Evolutionary conservation across 2,797 vertebrate species (phyloP), one percentile per base, ranked within the genome.

Genomic region (Schizopygopsis malacanthus): DNA sequence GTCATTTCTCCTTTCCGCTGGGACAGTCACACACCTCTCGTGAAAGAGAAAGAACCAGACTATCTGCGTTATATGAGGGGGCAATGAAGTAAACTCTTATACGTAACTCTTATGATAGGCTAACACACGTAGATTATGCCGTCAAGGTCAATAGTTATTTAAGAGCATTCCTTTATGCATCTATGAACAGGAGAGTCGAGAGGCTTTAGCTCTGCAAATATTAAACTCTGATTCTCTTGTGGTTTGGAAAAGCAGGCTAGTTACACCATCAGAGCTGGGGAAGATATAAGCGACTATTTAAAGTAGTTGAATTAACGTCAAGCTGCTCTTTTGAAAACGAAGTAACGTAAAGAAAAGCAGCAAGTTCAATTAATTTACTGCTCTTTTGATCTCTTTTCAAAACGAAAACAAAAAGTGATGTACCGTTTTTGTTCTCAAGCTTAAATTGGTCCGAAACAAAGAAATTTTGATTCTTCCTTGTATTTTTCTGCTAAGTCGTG

Each of bases 81-180:
- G 25, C 28, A 47, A 20, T 76, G 75, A 77, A 13, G 28, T 61
- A 45, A 59, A 61, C 22, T 15, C 37, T 28, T 25, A 45, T 50
- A 80, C 73, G 11, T 25, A 71, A 22, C 70, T 47, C 41, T 73
- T 59, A 76, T 50, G 28, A 39, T 12, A 70, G 67, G 15, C 67
- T 52, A 85, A 84, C 43, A 28, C 15, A 18, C 15, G 33, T 69
- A 16, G 12, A 25, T 28, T 71, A 50, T 37, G 20, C 43, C 45
- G 18, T 72, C 54, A 85, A 85, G 70, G 71, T 87, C 87, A 22
- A 56, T 28, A 47, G 39, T 69, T 84, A 59, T 81, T 89, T 76
- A 67, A 67, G 41, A 78, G 75, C 47, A 33, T 85, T 85, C 84
- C 61, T 85, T 85, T 52, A 85, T 84, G 82, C 79, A 71, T 82